Conservation (phyloP, 2,797 vertebrate species). For the Psittacula echo region DNA sequence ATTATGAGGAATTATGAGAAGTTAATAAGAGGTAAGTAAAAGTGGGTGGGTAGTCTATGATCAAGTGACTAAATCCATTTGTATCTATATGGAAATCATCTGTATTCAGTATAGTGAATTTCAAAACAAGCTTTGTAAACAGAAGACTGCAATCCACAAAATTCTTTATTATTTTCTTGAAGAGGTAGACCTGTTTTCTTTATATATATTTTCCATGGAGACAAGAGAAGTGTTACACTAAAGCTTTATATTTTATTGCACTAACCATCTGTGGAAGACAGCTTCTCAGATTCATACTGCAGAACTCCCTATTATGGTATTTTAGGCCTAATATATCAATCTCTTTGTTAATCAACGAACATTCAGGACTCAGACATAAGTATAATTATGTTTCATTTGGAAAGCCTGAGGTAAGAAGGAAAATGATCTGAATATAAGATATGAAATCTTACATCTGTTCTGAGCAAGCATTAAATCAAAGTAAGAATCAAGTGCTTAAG, state of each 20-base stretch:
- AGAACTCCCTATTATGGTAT: background rate
- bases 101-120: background rate
- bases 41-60: background rate
- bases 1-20: background rate
- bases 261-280: background rate
- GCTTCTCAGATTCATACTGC: background rate
- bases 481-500: background rate
- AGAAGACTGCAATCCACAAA: background rate
- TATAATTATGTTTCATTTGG: background rate
- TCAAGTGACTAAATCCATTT: background rate
- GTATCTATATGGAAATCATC: background rate
- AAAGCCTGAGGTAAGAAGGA: constrained; percentile 29
- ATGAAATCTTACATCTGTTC: constrained; percentile 13
- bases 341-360: background rate
- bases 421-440: background rate
- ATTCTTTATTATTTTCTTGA: background rate
- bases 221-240: background rate
- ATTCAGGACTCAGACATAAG: background rate
- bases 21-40: background rate
- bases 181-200: rapidly evolving
- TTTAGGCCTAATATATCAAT: background rate
- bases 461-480: constrained; percentile 3
- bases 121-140: background rate
- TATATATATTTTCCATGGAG: background rate
- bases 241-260: background rate